These are phyloP conservation scores for Sebastes kiyomatsui DNA, from an alignment of 2,797 vertebrate species.

Conservation along the genomic window DNA sequence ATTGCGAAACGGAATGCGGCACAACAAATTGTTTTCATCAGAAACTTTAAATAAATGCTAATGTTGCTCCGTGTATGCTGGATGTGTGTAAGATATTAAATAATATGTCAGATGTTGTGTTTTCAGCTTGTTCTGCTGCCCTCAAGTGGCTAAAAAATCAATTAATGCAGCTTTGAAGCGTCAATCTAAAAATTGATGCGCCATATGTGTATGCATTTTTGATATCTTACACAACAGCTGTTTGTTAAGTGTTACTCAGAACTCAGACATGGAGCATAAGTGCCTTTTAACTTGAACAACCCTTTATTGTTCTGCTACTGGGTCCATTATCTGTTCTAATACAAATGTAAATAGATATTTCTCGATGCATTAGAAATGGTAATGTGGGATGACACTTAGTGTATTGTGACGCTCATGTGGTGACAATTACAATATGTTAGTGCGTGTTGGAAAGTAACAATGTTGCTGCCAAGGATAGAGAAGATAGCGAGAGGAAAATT, in stretches of 20 bases:
- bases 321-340: neutral
- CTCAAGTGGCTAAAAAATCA: neutral
- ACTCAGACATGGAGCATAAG: neutral
- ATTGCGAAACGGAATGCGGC: too few species aligned
- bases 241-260: neutral
- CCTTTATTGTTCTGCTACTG: neutral
- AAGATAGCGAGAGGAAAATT: neutral
- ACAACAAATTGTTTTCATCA: too few species aligned
- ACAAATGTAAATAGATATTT: neutral
- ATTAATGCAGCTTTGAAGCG: neutral
- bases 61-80: neutral
- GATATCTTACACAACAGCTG: neutral
- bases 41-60: too few species aligned
- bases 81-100: neutral
- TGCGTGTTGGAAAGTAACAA: neutral
- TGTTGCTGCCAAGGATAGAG: neutral
- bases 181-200: neutral
- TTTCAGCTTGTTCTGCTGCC: neutral
- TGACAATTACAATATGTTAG: neutral
- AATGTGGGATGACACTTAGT: neutral
- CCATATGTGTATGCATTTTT: neutral
- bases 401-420: neutral
- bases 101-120: neutral
- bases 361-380: neutral
- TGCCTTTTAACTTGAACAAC: neutral